Evolutionary conservation across 2,888 invertebrate species (phyloP).

Genomic region (Portevinia maculata): DNA sequence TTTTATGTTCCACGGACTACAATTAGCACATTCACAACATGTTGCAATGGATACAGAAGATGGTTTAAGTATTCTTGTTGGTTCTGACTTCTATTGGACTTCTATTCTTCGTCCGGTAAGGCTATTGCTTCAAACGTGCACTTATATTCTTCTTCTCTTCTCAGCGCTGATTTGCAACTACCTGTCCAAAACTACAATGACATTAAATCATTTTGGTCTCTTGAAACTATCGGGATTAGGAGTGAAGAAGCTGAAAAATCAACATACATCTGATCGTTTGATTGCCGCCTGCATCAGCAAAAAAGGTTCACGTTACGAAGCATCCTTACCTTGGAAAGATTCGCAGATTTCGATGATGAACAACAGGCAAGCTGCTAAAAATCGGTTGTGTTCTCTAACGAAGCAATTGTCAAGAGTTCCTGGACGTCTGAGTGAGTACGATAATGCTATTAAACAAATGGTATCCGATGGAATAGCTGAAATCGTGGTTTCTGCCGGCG

Average conservation of each 20-base stretch:
- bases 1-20: no score
- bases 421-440: background rate
- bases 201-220: slow-evolving; percentile 20
- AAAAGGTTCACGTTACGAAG: slow-evolving; percentile 2
- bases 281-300: background rate
- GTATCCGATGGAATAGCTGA: background rate
- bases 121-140: no score
- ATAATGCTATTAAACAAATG: background rate
- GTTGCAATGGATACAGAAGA: no score
- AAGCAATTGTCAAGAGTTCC: background rate
- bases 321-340: slow-evolving; percentile 18
- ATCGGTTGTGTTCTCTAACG: background rate
- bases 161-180: slow-evolving; percentile 11
- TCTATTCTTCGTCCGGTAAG: no score
- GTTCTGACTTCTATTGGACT: no score
- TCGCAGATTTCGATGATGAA: background rate
- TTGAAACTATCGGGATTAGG: slow-evolving; percentile 33
- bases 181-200: slow-evolving; percentile 7
- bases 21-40: no score
- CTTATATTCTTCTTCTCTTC: slow-evolving; percentile 6
- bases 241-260: slow-evolving; percentile 28
- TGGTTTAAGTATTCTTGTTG: no score
- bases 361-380: background rate
- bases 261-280: background rate
- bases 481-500: background rate